Evolutionary conservation across 2,797 vertebrate genomes (phyloP).

Genomic region (Poliocrania exsul): DNA sequence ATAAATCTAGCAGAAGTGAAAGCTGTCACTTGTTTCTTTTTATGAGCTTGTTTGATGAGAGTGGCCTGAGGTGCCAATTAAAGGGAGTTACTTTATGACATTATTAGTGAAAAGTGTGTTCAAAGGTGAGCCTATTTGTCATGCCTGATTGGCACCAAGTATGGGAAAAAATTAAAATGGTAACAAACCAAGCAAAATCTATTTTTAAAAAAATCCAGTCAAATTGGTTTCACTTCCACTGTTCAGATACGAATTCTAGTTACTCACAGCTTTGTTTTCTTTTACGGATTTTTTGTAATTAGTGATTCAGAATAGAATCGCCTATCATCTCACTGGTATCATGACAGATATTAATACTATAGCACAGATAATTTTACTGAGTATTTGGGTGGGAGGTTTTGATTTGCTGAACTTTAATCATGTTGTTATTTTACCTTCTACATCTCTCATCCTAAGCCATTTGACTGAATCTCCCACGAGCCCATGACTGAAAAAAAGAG

Average conservation of each 20-base stretch:
- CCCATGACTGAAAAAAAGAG: background rate
- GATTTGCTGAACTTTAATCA: background rate
- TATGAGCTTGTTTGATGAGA: conserved; percentile 68
- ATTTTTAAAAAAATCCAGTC: background rate
- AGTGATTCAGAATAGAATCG: background rate
- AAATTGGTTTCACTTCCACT: conserved; percentile 43
- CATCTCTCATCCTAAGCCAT: background rate
- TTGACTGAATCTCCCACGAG: background rate
- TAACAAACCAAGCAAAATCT: conserved; percentile 39
- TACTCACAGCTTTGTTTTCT: background rate
- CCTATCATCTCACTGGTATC: background rate
- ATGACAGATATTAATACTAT: background rate
- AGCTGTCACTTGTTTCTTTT: conserved; percentile 69
- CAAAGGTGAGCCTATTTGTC: conserved; percentile 76
- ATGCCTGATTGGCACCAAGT: conserved; percentile 68
- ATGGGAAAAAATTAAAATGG: conserved; percentile 68
- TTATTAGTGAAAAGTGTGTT: conserved; percentile 76
- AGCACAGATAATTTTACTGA: background rate
- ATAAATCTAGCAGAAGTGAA: conserved; percentile 52
- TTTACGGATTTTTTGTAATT: background rate
- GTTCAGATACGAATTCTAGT: background rate
- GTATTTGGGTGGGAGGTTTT: background rate
- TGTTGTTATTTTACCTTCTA: background rate
- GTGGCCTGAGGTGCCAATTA: conserved; percentile 75
- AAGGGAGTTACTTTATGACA: conserved; percentile 67